phyloP scores from a whole-genome alignment of 2,888 invertebrate species.

The Lasioglossum morio region DNA sequence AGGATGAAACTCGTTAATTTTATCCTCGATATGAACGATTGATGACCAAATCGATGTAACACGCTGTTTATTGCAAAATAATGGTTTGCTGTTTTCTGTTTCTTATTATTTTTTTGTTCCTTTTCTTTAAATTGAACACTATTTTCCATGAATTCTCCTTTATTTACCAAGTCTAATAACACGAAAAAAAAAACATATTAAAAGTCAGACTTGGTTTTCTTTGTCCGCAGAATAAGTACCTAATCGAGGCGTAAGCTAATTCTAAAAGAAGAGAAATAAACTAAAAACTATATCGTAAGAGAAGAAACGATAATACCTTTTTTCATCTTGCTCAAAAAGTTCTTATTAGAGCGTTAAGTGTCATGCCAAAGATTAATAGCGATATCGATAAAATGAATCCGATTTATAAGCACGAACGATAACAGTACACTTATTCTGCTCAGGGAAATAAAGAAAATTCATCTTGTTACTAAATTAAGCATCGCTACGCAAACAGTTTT shows the following conservation, averaged over 20 bases:
- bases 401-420: slow-evolving; percentile 26
- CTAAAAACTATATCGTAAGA: slow-evolving; percentile 34
- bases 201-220: slow-evolving; percentile 23
- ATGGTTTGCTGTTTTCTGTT: slow-evolving; percentile 21
- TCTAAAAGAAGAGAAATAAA: slow-evolving; percentile 29
- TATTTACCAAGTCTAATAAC: slow-evolving; percentile 33
- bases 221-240: slow-evolving; percentile 45
- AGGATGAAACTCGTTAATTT: slow-evolving; percentile 64
- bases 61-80: slow-evolving; percentile 35
- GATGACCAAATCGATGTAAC: slow-evolving; percentile 43
- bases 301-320: slow-evolving; percentile 25
- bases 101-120: neutral
- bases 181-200: slow-evolving; percentile 13
- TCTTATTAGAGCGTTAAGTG: slow-evolving; percentile 32
- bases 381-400: slow-evolving; percentile 19
- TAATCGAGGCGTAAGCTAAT: slow-evolving; percentile 26
- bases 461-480: slow-evolving; percentile 7
- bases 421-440: slow-evolving; percentile 32
- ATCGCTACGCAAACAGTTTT: slow-evolving; percentile 5
- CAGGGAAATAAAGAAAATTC: slow-evolving; percentile 32
- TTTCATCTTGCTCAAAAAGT: slow-evolving; percentile 21
- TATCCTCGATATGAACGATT: slow-evolving; percentile 58
- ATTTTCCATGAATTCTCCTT: slow-evolving; percentile 32
- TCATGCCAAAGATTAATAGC: slow-evolving; percentile 23
- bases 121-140: slow-evolving; percentile 28